Evolutionary conservation across 2,888 invertebrate species (phyloP).

Genomic region (Myopa tessellatipennis): DNA sequence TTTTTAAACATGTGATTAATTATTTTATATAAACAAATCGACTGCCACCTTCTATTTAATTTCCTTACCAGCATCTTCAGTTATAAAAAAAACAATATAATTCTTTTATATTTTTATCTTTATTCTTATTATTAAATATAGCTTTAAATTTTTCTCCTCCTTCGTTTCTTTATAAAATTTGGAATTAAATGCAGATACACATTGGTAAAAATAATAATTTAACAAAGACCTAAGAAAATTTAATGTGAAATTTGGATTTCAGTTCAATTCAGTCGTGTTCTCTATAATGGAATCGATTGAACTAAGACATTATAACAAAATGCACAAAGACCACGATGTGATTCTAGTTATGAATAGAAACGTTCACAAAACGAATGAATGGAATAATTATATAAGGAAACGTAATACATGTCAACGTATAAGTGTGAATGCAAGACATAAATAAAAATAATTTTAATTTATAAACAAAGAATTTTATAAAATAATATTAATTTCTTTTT

Average conservation of each 20-base stretch:
- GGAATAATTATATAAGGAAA: neutral
- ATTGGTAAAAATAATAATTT: neutral
- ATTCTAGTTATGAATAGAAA: neutral
- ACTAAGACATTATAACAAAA: neutral
- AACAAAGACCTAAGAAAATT: neutral
- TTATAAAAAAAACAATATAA: too few relatives aligned
- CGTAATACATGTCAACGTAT: neutral
- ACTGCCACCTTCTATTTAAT: too few relatives aligned
- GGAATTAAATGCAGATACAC: too few relatives aligned
- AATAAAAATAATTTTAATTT: conserved; percentile 24
- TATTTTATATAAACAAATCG: too few relatives aligned
- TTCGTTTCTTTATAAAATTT: too few relatives aligned
- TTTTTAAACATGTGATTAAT: too few relatives aligned
- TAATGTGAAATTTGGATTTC: conserved; percentile 5
- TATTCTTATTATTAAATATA: too few relatives aligned
- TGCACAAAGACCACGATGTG: neutral
- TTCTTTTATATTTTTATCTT: too few relatives aligned
- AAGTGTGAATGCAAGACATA: conserved; percentile 14
- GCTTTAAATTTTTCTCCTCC: too few relatives aligned
- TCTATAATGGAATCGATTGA: neutral
- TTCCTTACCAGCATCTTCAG: too few relatives aligned
- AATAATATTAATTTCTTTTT: conserved; percentile 13
- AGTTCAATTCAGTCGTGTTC: conserved; percentile 10
- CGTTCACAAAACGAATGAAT: neutral
- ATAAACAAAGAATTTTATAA: conserved; percentile 31